phyloP scores from a whole-genome alignment of 2,888 invertebrate species.

The Dioctria linearis region DNA sequence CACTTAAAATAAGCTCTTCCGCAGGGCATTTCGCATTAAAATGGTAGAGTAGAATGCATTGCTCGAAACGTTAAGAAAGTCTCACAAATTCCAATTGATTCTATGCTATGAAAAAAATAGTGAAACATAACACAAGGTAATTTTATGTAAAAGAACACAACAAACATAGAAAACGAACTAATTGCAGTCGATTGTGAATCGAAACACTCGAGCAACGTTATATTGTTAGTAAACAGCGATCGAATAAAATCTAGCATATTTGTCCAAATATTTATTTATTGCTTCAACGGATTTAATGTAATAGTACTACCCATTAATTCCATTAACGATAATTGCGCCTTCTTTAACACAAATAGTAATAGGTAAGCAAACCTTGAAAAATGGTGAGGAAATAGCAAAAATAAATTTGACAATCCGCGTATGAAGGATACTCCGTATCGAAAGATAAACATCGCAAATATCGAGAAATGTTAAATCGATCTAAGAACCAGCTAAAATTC shows the following conservation, averaged over 20 bases:
- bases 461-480: too few species aligned
- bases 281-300: too few species aligned
- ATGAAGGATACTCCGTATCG: too few species aligned
- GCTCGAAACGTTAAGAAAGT: not conserved
- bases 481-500: too few species aligned
- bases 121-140: constrained; percentile 68
- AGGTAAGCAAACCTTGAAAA: not conserved
- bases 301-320: not conserved
- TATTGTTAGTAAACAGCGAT: constrained; percentile 60
- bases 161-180: constrained; percentile 68
- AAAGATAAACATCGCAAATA: too few species aligned
- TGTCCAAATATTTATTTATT: not conserved
- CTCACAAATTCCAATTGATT: constrained; percentile 55
- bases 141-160: constrained; percentile 69
- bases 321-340: too few species aligned
- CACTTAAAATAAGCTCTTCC: constrained; percentile 64
- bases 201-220: constrained; percentile 64
- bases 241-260: constrained; percentile 59
- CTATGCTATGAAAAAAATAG: constrained; percentile 67
- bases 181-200: constrained; percentile 62
- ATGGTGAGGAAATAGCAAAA: constrained; percentile 17
- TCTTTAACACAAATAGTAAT: not conserved
- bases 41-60: constrained; percentile 63
- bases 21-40: constrained; percentile 65
- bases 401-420: not conserved